Evolutionary conservation across 2,113 vertebrate species (phyloP).

Genomic region (Pterophyllum scalare): DNA sequence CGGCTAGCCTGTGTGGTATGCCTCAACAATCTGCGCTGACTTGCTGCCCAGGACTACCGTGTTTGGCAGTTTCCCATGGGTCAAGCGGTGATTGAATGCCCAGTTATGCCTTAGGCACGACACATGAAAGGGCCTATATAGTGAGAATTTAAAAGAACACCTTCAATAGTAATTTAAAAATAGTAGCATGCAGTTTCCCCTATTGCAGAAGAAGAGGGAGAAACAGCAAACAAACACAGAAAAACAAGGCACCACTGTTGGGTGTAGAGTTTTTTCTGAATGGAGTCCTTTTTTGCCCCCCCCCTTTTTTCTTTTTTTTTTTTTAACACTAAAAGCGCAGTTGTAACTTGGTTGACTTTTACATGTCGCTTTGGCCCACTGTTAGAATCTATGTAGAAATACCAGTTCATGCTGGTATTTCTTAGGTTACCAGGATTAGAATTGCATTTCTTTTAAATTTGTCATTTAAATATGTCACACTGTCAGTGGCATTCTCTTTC

Average conservation of each 20-base stretch:
- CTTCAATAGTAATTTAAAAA: conserved; percentile 47
- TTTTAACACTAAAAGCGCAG: conserved; percentile 49
- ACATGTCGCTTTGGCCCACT: conserved; percentile 35
- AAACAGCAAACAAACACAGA: conserved; percentile 58
- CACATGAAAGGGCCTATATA: conserved; percentile 74
- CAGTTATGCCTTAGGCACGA: conserved; percentile 51
- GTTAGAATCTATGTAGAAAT: conserved; percentile 28
- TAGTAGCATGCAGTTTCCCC: not conserved
- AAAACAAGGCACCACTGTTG: conserved; percentile 62
- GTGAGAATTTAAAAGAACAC: conserved; percentile 13
- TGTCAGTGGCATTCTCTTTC: too few relatives aligned
- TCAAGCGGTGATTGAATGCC: conserved; percentile 59
- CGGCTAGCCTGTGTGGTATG: conserved; percentile 55
- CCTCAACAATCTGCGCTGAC: conserved; percentile 74
- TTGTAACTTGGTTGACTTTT: conserved; percentile 66
- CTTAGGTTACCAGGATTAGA: not conserved
- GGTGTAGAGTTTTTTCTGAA: conserved; percentile 44
- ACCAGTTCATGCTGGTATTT: not conserved
- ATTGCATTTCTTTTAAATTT: too few relatives aligned
- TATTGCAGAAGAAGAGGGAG: conserved; percentile 40
- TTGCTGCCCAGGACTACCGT: conserved; percentile 58
- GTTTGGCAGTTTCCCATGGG: conserved; percentile 60
- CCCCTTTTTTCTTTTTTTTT: not conserved
- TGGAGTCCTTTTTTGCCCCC: conserved; percentile 30
- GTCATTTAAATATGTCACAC: too few relatives aligned